These are phyloP conservation scores for Drosophila kokeensis DNA, from an alignment of 2,888 invertebrate species.

Conservation along the genomic window DNA sequence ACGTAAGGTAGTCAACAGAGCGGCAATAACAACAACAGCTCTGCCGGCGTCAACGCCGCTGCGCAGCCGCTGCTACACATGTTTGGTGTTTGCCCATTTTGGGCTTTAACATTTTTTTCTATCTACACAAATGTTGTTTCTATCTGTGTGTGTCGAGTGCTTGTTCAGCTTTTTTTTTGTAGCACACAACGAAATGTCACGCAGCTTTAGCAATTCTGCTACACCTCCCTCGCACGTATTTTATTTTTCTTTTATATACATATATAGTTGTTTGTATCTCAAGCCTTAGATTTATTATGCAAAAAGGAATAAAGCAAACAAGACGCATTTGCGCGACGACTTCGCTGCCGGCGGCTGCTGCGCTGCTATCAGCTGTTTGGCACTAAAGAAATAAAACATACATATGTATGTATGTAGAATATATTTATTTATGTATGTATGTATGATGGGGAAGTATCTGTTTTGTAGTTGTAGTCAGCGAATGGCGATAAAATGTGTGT, in stretches of 20 bases:
- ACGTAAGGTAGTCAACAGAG: constrained; percentile 52
- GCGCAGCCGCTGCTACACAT: constrained; percentile 67
- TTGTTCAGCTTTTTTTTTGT: constrained; percentile 37
- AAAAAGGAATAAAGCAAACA: constrained; percentile 18
- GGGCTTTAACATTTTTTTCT: constrained; percentile 53
- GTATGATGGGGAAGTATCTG: constrained; percentile 38
- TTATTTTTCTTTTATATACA: constrained; percentile 3
- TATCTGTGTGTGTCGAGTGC: constrained; percentile 10
- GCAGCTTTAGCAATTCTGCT: constrained; percentile 47
- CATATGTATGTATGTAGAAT: background rate
- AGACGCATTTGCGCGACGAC: constrained; percentile 13
- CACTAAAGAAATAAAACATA: constrained; percentile 24
- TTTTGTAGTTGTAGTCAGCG: constrained; percentile 31
- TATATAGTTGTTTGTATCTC: background rate
- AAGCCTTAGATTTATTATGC: constrained; percentile 32
- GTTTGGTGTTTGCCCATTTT: constrained; percentile 74
- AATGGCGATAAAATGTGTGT: constrained; percentile 40
- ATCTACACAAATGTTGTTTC: constrained; percentile 32
- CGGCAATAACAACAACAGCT: constrained; percentile 59
- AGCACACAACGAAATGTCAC: constrained; percentile 71
- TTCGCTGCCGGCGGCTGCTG: constrained; percentile 29
- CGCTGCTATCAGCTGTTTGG: constrained; percentile 51
- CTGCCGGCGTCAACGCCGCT: constrained; percentile 47
- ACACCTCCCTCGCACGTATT: background rate
- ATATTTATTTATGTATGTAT: background rate